Base-by-base conservation (phyloP, 2,888 invertebrate genomes). In the Stramonita haemastoma region DNA sequence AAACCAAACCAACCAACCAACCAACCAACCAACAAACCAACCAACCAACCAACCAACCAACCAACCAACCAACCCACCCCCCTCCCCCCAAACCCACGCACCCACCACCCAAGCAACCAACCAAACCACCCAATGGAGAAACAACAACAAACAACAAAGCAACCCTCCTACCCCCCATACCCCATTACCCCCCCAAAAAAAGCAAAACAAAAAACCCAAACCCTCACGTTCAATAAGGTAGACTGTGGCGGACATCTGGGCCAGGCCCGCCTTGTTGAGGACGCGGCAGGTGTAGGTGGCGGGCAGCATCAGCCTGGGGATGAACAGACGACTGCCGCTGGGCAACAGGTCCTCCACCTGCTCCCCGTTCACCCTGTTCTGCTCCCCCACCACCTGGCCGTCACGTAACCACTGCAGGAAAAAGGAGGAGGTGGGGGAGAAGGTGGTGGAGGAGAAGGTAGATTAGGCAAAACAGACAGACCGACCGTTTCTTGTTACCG, bases 331-430 rank as follows among this genome's bases (percentile, higher is more conserved):
- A n/a, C 93, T 93, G 13, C 95, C 95, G 11, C 93, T 93, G 0
- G 95, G 95, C 26, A 92, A 90, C 86, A 94, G 91, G 32, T 94
- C 93, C 90, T 95, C 95, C 1, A 93, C 93, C 70, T 92, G 91
- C 87, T 93, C 94, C 1, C 89, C 89, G 87, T 92, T 90, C 79
- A 81, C 89, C 36, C 57, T 6, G 79, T 17, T n/a, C 90, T 87
- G 32, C 83, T 36, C 17, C 89, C 81, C 29, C 87, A 90, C 15
- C 46, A 17, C 4, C 26, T 46, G 66, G 0, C 89, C 89, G 56
- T 89, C 29, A 26, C 89, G 36, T 29, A 89, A 34, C 89, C 89
- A 89, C 89, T 89, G 85, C 1, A 19, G 46, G 17, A n/a, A 73
- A 22, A n/a, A 73, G 26, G 29, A n/a, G 26, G 73, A n/a, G 26